Evolutionary conservation across 2,797 vertebrate genomes (phyloP).

Genomic region (Danio tinwini): DNA sequence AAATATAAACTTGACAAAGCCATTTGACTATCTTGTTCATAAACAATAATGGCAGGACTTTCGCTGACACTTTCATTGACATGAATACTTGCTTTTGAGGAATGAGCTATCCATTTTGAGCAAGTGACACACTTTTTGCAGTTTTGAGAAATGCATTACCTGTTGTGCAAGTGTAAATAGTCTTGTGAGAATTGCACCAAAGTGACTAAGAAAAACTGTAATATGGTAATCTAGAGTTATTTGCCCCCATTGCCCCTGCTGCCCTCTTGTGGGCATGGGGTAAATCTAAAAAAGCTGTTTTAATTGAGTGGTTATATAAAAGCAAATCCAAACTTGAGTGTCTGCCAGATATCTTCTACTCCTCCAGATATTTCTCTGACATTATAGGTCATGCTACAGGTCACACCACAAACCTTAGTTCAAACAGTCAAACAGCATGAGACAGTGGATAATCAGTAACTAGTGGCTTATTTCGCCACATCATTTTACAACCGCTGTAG

Average conservation of each 20-base stretch:
- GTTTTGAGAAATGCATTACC: too few species aligned
- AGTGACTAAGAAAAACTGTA: too few species aligned
- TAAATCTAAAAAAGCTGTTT: slow-evolving; percentile 62
- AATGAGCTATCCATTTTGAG: too few species aligned
- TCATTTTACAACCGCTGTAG: slow-evolving; percentile 72
- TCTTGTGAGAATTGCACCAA: too few species aligned
- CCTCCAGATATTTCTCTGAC: neutral
- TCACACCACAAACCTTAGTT: slow-evolving; percentile 74
- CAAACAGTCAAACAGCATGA: slow-evolving; percentile 61
- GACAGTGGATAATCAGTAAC: slow-evolving; percentile 78
- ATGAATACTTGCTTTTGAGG: too few species aligned
- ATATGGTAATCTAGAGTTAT: slow-evolving; percentile 13
- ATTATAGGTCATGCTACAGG: slow-evolving; percentile 67
- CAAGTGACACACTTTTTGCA: too few species aligned
- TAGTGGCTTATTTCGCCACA: slow-evolving; percentile 69
- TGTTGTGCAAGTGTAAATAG: too few species aligned
- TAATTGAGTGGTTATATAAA: slow-evolving; percentile 29
- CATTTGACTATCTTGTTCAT: too few species aligned
- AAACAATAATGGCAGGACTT: too few species aligned
- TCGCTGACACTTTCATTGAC: too few species aligned
- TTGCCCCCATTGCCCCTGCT: slow-evolving; percentile 57
- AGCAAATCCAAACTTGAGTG: neutral
- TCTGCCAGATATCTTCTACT: neutral
- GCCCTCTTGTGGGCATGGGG: slow-evolving; percentile 66
- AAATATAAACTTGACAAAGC: too few species aligned